A percentile compares a stretch with the other conserved stretches of the same genome.
Conservation (phyloP, 2,113 vertebrate genomes). For the Stercorarius parasiticus region DNA sequence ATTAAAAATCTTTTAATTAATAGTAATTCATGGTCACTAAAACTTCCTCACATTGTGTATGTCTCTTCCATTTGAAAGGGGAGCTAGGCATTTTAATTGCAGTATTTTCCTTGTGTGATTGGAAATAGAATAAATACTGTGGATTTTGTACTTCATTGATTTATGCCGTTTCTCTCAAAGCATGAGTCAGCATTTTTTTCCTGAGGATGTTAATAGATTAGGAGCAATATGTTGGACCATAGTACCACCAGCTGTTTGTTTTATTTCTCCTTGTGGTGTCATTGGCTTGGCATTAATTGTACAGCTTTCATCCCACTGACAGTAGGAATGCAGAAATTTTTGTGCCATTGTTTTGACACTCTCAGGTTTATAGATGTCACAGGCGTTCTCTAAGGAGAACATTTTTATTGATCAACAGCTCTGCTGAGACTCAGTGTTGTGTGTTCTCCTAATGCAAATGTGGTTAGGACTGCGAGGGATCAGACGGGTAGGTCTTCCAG, state of each 20-base stretch:
- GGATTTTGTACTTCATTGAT: background rate
- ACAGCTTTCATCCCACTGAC: conserved; percentile 40
- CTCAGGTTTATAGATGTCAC: conserved; percentile 69
- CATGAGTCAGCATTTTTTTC: conserved; percentile 28
- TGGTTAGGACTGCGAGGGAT: background rate
- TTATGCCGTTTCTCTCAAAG: background rate
- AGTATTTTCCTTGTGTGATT: background rate
- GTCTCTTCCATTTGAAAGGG: background rate
- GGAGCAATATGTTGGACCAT: background rate
- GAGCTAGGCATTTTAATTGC: background rate
- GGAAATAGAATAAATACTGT: background rate
- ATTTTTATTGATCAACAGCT: conserved; percentile 68
- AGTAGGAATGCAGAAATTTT: conserved; percentile 20
- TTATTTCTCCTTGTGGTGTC: conserved; percentile 69
- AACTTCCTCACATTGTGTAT: background rate
- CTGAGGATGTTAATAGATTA: background rate
- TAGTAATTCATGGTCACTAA: background rate
- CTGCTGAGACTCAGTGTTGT: conserved; percentile 50
- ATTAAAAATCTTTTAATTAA: background rate
- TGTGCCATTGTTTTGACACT: conserved; percentile 52
- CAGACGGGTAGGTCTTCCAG: conserved; percentile 23
- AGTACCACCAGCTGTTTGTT: conserved; percentile 51
- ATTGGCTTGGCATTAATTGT: conserved; percentile 61
- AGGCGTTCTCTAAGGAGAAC: conserved; percentile 44
- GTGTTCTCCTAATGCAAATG: conserved; percentile 41